Evolutionary conservation across 2,888 invertebrate species (phyloP).

Genomic region (Metalampra italica): DNA sequence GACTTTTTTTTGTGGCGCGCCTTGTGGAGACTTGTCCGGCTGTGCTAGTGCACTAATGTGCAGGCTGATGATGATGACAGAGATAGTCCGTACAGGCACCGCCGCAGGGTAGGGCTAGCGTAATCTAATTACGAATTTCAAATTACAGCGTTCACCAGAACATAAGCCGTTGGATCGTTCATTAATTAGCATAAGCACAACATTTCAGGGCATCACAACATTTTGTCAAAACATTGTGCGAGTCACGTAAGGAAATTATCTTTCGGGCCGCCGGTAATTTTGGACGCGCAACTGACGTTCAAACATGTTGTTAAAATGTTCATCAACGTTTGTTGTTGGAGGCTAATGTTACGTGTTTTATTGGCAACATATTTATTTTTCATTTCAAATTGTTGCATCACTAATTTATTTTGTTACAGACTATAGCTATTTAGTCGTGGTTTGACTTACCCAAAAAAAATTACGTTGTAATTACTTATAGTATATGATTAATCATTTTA

Average conservation of each 20-base stretch:
- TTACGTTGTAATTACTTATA: too few relatives aligned
- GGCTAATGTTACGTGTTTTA: not conserved
- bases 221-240: conserved; percentile 22
- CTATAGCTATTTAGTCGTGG: too few relatives aligned
- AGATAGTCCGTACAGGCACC: too few relatives aligned
- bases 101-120: not conserved
- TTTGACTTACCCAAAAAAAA: too few relatives aligned
- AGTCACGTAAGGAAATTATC: conserved; percentile 25
- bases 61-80: too few relatives aligned
- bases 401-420: too few relatives aligned
- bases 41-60: too few relatives aligned
- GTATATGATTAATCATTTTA: too few relatives aligned
- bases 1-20: too few relatives aligned
- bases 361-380: not conserved
- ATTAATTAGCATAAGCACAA: conserved; percentile 27
- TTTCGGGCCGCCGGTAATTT: conserved; percentile 6
- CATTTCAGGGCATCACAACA: not conserved
- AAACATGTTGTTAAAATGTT: not conserved
- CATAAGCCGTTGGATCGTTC: conserved; percentile 15
- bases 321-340: not conserved
- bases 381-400: too few relatives aligned
- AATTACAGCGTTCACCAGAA: not conserved
- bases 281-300: not conserved
- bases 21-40: too few relatives aligned
- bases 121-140: conserved; percentile 7